Base-by-base conservation (phyloP, 2,113 vertebrate genomes). In the Indri indri region DNA sequence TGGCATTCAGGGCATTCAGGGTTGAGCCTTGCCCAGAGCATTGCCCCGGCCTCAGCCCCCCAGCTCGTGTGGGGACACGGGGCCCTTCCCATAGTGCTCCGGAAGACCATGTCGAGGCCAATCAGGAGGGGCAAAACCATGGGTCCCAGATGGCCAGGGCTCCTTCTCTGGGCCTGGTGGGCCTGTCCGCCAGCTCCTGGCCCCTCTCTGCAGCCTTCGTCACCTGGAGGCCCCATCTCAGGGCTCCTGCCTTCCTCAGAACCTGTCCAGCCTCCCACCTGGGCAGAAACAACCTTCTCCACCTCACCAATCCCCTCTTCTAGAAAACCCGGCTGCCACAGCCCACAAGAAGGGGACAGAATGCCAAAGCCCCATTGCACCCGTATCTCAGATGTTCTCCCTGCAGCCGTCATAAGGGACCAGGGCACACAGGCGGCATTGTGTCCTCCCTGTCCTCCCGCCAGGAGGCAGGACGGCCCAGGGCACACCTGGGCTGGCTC, bases 191-290 rank as follows among this genome's bases (percentile, higher is more conserved):
- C 34, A 34, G 77, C 20, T 54, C 17, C 40, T 3, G 25, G 66
- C 4, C 37, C 40, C 1, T 1, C 13, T 6, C 22, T 4, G 8
- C 0, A 3, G 0, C 22, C 22, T 11, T 57, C 59, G 2, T 22
- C 2, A 0, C 52, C 54, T 52, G 18, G 32, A 90, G 18, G 23
- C 13, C 80, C 52, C 54, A 30, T 13, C n/a, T 83, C 47, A 20
- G 65, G 73, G 37, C 18, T 76, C 42, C 73, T 73, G 66, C n/a
- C 42, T 82, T 37, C 63, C 80, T 47, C 79, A 13, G 76, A 42
- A 40, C 82, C 87, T 71, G 14, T n/a, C 66, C n/a, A 37, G 7
- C 13, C 40, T 20, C 47, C n/a, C 5, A 6, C 54, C 14, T 4
- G n/a, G 47, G 6, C 6, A 18, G 61, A 54, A 59, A 34, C 47